Percentiles rank a stretch among this genome's conserved stretches.
Evolutionary conservation across 2,888 invertebrate genomes (phyloP).

Genomic region (Netelia fuscicornis): DNA sequence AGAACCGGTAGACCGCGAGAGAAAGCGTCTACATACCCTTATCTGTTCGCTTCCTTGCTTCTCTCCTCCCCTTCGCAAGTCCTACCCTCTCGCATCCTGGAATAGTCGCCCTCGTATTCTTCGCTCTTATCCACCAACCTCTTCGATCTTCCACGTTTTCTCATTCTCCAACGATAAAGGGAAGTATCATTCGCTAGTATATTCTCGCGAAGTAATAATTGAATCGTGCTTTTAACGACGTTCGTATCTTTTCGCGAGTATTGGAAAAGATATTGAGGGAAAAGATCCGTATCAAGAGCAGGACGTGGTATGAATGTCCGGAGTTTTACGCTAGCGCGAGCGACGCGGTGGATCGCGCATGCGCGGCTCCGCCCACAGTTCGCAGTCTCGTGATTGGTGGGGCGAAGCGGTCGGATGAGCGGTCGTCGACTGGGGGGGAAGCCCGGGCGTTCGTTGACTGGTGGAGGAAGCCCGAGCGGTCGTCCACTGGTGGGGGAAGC

Average conservation of each 20-base stretch:
- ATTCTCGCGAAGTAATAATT: neutral
- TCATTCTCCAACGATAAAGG: neutral
- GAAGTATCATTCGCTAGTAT: neutral
- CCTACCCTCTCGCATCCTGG: neutral
- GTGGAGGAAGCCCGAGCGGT: no score
- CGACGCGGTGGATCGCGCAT: no score
- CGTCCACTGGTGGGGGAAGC: no score
- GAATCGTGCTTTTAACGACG: neutral
- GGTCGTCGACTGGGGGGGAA: no score
- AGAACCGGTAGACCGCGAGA: constrained; percentile 65
- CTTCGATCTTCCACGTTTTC: neutral
- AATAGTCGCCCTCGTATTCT: constrained; percentile 15
- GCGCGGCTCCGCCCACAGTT: no score
- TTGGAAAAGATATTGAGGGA: neutral
- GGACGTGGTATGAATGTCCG: no score
- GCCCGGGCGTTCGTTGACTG: no score
- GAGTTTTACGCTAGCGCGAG: no score
- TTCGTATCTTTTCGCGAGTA: neutral
- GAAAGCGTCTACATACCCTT: constrained; percentile 57
- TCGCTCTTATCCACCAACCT: neutral
- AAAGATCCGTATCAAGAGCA: no score
- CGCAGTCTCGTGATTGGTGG: no score
- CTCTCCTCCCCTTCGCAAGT: constrained; percentile 43
- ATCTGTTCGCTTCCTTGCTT: constrained; percentile 40
- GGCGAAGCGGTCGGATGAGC: no score